Conservation (phyloP, 1,140 invertebrate genomes). For the Macrobrachium nipponense region DNA sequence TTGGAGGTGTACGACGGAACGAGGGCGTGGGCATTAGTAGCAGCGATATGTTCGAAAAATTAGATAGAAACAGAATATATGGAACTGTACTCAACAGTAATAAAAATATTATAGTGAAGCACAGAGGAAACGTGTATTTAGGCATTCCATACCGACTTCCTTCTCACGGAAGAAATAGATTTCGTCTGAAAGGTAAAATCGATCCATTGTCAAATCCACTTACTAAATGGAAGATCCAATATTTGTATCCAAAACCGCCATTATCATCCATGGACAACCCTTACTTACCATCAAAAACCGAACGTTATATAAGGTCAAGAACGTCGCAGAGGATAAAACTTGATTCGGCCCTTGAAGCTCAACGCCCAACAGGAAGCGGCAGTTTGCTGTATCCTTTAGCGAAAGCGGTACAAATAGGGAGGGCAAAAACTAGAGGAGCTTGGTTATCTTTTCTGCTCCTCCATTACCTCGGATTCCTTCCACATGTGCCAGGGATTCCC, state of each 20-base stretch:
- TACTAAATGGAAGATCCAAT: slow-evolving; percentile 6
- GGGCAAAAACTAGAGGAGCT: neutral
- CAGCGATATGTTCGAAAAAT: neutral
- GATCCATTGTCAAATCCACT: neutral
- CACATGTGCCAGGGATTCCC: slow-evolving; percentile 28
- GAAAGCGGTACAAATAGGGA: neutral
- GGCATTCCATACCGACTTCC: no score
- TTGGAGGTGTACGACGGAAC: neutral
- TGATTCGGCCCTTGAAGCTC: neutral
- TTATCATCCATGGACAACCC: slow-evolving; percentile 35
- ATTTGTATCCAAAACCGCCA: neutral
- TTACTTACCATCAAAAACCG: neutral
- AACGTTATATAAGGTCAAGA: no score
- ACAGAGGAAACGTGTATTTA: no score
- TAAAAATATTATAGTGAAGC: no score
- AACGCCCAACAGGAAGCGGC: neutral
- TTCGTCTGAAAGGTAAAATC: neutral
- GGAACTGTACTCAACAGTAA: no score
- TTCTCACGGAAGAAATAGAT: neutral
- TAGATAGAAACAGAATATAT: neutral
- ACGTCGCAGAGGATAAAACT: no score
- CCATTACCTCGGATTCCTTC: slow-evolving; percentile 45
- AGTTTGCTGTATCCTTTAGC: neutral
- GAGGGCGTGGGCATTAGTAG: neutral
- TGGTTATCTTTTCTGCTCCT: slow-evolving; percentile 33